Base-by-base conservation (phyloP, 2,888 invertebrate genomes). In the Plebejus argus region DNA sequence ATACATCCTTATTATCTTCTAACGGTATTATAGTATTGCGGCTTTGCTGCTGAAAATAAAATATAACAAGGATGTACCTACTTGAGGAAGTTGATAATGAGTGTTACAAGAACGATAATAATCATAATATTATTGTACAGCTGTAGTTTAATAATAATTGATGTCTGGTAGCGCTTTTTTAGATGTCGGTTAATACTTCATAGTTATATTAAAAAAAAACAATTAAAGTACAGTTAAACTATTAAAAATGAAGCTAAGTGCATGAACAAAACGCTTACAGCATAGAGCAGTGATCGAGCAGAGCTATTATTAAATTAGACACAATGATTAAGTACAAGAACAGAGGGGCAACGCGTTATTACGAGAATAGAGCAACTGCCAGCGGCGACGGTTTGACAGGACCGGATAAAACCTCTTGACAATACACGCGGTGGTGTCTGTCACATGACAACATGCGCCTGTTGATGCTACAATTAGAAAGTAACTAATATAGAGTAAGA, bases 301-400 rank as follows among this genome's bases (percentile, higher is more conserved):
- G 15, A 66, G 66, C 28, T 66, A 66, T 66, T 66, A 66, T 66
- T 66, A 66, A 28, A 66, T 66, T 66, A 15, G 15, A 66, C 66
- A 28, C 28, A 33, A 33, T 28, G 28, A 66, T 28, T 66, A 33
- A 23, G 61, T 28, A 28, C 28, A 61, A 61, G 61, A 10, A 15
- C 15, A 66, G 23, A 66, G 28, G 23, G 12, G 61, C 23, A 23
- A 66, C 10, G 45, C 45, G 3, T 53, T 5, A 53, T 53, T 53
- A 53, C 53, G 18, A 53, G 53, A 53, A 53, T 53, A 53, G 53
- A 53, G 53, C 61, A 4, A 23, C 12, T 23, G 61, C 61, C 61
- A 20, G 12, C 15, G 61, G 61, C 61, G 10, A 20, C 23, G 61
- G 61, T 66, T 66, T 66, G 61, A 66, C 15, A 66, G 61, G 61